Conservation (phyloP, 2,113 vertebrate species). For the Polyodon spathula region DNA sequence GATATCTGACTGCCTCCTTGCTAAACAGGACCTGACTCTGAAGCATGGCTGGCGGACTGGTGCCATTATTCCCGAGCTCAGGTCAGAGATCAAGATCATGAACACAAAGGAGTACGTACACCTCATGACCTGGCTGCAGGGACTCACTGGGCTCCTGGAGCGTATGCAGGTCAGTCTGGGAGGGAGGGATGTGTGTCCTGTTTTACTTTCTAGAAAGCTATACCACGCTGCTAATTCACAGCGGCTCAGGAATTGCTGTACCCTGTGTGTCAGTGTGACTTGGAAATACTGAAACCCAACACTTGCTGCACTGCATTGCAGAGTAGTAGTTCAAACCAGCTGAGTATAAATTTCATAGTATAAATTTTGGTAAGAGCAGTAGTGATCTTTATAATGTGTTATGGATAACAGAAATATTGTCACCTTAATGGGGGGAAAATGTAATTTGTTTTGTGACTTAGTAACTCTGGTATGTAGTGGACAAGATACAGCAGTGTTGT, state of each 20-base stretch:
- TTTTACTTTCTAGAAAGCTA: background rate
- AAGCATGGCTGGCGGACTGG: conserved; percentile 97
- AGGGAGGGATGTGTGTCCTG: background rate
- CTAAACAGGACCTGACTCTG: conserved; percentile 80
- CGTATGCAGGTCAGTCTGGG: conserved; percentile 81
- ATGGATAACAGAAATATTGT: background rate
- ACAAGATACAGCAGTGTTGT: too few species aligned
- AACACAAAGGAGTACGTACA: conserved; percentile 84
- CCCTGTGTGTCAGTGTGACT: background rate
- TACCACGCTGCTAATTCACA: background rate
- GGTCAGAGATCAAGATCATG: conserved; percentile 93
- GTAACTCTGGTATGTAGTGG: background rate
- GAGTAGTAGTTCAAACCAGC: background rate
- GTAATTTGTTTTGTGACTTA: background rate
- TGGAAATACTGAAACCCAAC: background rate
- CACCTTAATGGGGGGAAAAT: background rate
- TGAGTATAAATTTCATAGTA: background rate
- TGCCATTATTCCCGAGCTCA: conserved; percentile 88
- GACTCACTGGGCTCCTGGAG: conserved; percentile 82
- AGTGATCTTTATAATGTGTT: too few species aligned
- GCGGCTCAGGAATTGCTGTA: background rate
- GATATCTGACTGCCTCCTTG: too few species aligned
- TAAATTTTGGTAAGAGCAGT: background rate
- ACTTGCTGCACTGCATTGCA: background rate
- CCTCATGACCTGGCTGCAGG: conserved; percentile 87